Percentiles rank a stretch among this genome's conserved stretches.
Conservation (phyloP, 2,797 vertebrate genomes). For the Cyclura pinguis region DNA sequence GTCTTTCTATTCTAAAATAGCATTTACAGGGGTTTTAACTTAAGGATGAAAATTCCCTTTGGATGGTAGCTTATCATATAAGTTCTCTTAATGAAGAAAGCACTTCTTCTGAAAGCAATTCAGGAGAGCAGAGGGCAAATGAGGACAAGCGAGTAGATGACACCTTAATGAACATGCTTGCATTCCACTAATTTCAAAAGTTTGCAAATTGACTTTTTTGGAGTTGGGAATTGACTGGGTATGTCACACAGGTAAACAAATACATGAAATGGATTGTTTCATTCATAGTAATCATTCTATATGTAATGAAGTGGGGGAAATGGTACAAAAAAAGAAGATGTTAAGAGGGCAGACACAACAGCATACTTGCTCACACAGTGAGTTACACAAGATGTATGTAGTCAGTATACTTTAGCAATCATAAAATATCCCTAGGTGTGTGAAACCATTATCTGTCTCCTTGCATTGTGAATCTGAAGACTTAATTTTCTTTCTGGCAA, state of each 20-base stretch:
- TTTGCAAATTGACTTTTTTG: not conserved
- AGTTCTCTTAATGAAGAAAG: conserved; percentile 42
- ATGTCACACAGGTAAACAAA: not conserved
- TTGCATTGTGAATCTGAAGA: not conserved
- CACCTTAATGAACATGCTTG: not conserved
- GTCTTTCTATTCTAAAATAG: conserved; percentile 50
- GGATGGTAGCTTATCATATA: conserved; percentile 41
- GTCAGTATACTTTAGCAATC: not conserved
- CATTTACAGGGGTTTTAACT: conserved; percentile 48
- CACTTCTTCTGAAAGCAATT: conserved; percentile 24
- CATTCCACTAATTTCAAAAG: conserved; percentile 11
- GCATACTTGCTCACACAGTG: not conserved
- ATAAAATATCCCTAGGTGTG: not conserved
- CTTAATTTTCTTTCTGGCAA: not conserved
- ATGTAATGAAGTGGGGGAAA: no score
- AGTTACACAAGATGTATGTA: not conserved
- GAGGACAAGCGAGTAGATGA: conserved; percentile 20
- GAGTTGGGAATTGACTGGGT: not conserved
- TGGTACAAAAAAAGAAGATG: not conserved
- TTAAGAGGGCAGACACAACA: not conserved
- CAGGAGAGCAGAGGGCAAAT: conserved; percentile 22
- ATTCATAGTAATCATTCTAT: not conserved
- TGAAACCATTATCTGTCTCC: not conserved
- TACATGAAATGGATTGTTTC: not conserved
- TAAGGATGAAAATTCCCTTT: conserved; percentile 53